Conservation (phyloP, 2,113 vertebrate species). For the Engystomops pustulosus region DNA sequence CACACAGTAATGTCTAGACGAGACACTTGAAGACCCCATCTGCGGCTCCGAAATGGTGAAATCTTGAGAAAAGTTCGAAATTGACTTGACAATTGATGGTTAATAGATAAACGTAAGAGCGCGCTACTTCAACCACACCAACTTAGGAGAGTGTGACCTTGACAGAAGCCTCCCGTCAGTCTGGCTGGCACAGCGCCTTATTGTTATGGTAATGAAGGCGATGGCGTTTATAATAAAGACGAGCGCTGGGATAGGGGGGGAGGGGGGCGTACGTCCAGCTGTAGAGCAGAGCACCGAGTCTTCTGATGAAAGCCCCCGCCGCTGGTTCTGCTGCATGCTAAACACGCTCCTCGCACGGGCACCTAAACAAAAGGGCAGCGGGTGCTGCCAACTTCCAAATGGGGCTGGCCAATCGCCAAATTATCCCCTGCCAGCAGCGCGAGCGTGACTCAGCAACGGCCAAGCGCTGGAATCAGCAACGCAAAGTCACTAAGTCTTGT, state of each 20-base stretch:
- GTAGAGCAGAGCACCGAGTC: conserved; percentile 16
- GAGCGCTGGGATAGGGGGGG: background rate
- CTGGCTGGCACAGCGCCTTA: conserved; percentile 32
- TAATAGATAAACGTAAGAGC: background rate
- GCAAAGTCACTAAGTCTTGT: conserved; percentile 14
- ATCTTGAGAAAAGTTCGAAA: background rate
- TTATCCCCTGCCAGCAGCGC: conserved; percentile 3
- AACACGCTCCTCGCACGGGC: conserved; percentile 48
- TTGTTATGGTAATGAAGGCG: conserved; percentile 53
- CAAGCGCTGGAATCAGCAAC: background rate
- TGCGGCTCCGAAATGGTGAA: background rate
- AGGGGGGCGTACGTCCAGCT: background rate
- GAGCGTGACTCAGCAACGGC: conserved; percentile 44
- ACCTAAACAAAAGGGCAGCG: conserved; percentile 51
- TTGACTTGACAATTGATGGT: no score
- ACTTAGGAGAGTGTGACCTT: conserved; percentile 51
- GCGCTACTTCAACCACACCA: conserved; percentile 8
- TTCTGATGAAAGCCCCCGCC: conserved; percentile 15
- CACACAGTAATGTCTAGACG: no score
- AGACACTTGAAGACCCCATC: no score
- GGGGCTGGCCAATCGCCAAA: conserved; percentile 42
- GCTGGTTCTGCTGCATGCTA: conserved; percentile 46
- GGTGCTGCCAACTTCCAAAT: conserved; percentile 41
- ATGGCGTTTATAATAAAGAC: conserved; percentile 50
- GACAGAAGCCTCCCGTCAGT: conserved; percentile 29